Conservation (phyloP, 2,113 vertebrate species). For the Pycnonotus jocosus region DNA sequence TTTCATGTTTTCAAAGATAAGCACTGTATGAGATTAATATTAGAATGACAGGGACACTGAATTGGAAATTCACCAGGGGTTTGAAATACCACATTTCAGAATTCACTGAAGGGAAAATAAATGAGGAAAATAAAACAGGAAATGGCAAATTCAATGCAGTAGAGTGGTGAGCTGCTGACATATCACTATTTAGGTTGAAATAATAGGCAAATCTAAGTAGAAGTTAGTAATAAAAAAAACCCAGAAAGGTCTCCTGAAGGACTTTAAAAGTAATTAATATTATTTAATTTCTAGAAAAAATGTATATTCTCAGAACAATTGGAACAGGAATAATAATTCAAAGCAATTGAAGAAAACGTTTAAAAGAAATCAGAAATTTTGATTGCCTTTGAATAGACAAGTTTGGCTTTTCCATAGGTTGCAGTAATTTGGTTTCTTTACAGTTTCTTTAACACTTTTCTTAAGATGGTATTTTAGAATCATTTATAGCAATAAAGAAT, state of each 20-base stretch:
- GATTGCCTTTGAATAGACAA: not conserved
- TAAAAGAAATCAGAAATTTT: not conserved
- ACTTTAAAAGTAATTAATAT: not conserved
- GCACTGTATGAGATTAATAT: slow-evolving; percentile 16
- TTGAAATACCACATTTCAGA: not conserved
- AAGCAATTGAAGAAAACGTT: not conserved
- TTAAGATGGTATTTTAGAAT: not conserved
- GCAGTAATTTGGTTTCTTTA: not conserved
- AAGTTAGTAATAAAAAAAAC: not conserved
- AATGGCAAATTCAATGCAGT: not conserved
- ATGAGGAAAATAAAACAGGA: slow-evolving; percentile 1
- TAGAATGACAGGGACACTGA: slow-evolving; percentile 23
- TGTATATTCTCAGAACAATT: not conserved
- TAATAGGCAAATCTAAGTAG: not conserved
- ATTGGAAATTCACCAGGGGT: not conserved
- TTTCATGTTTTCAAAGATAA: slow-evolving; percentile 38
- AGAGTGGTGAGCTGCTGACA: not conserved
- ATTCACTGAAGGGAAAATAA: not conserved
- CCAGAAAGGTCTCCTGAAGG: not conserved
- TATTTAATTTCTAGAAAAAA: not conserved
- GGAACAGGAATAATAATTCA: not conserved
- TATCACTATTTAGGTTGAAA: not conserved
- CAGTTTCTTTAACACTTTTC: not conserved
- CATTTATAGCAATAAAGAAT: not conserved
- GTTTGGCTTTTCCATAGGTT: not conserved